phyloP scores from a whole-genome alignment of 2,797 vertebrate species.

The Anguilla anguilla region DNA sequence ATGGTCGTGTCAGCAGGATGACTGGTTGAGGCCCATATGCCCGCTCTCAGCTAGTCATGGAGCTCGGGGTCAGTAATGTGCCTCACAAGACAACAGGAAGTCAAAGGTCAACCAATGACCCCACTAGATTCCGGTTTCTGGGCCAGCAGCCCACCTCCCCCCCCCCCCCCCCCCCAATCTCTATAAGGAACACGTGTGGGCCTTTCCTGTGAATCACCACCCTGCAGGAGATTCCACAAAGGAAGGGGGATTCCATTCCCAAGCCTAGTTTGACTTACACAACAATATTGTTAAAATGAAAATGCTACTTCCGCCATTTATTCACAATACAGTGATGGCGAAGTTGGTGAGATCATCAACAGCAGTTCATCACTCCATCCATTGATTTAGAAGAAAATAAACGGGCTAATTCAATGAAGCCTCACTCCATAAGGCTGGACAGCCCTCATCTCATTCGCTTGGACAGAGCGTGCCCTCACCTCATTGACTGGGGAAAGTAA shows the following conservation, averaged over 20 bases:
- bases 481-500: slow-evolving; percentile 76
- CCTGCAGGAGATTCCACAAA: slow-evolving; percentile 32
- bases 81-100: slow-evolving; percentile 74
- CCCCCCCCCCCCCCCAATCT: slow-evolving; percentile 43
- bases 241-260: slow-evolving; percentile 37
- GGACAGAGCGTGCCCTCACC: slow-evolving; percentile 65
- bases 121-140: slow-evolving; percentile 74
- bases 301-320: slow-evolving; percentile 26
- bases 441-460: not conserved
- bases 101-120: slow-evolving; percentile 68
- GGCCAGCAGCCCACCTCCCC: slow-evolving; percentile 45
- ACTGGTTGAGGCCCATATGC: not conserved
- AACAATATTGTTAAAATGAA: not conserved
- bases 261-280: slow-evolving; percentile 44
- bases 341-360: not conserved
- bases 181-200: slow-evolving; percentile 25
- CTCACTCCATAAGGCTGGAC: not conserved
- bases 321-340: not conserved
- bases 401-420: not conserved
- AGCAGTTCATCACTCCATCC: not conserved
- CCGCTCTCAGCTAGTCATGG: not conserved
- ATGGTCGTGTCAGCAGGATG: not conserved
- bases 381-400: not conserved
- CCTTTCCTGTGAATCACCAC: slow-evolving; percentile 30
- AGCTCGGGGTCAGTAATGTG: not conserved